phyloP scores from a whole-genome alignment of 2,113 vertebrate species.

The Tonatia bakeri region DNA sequence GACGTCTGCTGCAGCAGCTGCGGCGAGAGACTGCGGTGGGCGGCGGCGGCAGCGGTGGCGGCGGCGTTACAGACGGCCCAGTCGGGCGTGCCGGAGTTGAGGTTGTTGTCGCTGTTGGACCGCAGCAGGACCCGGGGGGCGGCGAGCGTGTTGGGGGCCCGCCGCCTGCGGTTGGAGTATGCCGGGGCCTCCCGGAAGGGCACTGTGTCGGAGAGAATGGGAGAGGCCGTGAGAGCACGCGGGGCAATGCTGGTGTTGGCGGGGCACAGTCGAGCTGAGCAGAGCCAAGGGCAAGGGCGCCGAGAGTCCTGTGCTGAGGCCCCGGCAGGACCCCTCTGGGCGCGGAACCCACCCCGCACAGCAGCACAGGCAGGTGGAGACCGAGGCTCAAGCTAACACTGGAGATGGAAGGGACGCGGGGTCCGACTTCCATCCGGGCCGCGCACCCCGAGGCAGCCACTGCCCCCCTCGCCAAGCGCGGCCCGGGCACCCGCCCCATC shows the following conservation, averaged over 20 bases:
- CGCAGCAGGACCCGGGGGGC: conserved; percentile 92
- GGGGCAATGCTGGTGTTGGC: fast-evolving
- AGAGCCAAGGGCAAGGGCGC: not conserved
- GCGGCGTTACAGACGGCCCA: conserved; percentile 78
- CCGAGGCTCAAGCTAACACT: not conserved
- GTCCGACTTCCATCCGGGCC: not conserved
- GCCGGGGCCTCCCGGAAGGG: conserved; percentile 96
- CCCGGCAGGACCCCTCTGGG: fast-evolving
- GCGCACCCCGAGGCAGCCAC: fast-evolving
- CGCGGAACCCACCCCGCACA: not conserved
- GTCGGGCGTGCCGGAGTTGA: conserved; percentile 83
- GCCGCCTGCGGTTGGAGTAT: conserved; percentile 90
- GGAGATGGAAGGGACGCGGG: not conserved
- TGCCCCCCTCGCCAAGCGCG: fast-evolving
- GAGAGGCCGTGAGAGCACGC: fast-evolving
- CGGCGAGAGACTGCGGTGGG: conserved; percentile 94
- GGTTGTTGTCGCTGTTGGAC: conserved; percentile 97
- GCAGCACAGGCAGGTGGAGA: not conserved
- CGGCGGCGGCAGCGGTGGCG: conserved; percentile 78
- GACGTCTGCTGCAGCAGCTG: conserved; percentile 93
- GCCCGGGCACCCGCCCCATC: fast-evolving
- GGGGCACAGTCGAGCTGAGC: too few species aligned
- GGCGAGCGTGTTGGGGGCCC: conserved; percentile 87
- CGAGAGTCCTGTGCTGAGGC: not conserved
- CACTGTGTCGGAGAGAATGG: conserved; percentile 80